Percentiles rank a stretch among this genome's conserved stretches.
Evolutionary conservation across 1,140 invertebrate genomes (phyloP).

Genomic region (Ephestia elutella): DNA sequence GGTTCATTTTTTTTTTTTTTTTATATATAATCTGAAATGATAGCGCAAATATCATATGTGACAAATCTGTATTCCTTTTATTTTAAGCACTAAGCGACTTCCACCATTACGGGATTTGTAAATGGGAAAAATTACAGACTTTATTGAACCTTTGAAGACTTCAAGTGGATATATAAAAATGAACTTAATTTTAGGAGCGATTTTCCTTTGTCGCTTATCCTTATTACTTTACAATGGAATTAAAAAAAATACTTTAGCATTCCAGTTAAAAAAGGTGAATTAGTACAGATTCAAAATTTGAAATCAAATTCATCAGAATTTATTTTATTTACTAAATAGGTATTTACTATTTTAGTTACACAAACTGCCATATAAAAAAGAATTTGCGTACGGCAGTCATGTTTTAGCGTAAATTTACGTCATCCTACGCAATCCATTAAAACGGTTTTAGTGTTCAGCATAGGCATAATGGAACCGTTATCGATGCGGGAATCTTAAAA

Average conservation of each 20-base stretch:
- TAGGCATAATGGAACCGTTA: neutral
- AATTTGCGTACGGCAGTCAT: slow-evolving; percentile 2
- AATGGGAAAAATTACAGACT: slow-evolving; percentile 17
- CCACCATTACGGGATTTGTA: slow-evolving; percentile 28
- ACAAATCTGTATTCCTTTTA: neutral
- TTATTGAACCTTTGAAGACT: neutral
- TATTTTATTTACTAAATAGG: no score
- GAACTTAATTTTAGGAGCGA: neutral
- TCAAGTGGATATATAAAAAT: neutral
- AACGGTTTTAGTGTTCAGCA: slow-evolving; percentile 17
- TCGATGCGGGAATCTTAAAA: neutral
- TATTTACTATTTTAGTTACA: neutral
- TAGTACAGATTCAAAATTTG: no score
- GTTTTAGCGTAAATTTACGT: slow-evolving; percentile 18
- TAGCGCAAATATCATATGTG: no score
- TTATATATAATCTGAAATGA: no score
- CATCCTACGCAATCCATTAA: slow-evolving; percentile 23
- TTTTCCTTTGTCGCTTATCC: neutral
- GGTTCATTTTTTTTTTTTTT: no score
- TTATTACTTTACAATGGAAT: slow-evolving; percentile 1
- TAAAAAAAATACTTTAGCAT: neutral
- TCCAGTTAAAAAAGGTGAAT: neutral
- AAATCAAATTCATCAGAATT: no score
- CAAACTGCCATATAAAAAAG: neutral
- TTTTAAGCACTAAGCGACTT: slow-evolving; percentile 23